Conservation (phyloP, 2,113 vertebrate species). For the Daphoenositta chrysoptera region DNA sequence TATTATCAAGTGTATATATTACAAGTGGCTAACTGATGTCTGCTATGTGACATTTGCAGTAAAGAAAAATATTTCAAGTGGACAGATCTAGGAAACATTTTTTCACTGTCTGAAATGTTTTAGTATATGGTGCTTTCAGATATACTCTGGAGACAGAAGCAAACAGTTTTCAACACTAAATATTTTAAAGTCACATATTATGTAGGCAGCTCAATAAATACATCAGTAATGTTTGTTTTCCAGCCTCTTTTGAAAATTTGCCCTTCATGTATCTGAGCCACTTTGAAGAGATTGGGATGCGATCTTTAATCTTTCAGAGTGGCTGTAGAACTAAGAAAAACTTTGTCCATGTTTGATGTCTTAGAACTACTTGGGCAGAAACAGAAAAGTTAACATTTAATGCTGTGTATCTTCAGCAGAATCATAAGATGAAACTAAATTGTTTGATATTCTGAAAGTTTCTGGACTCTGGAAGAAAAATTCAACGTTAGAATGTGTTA, state of each 20-base stretch:
- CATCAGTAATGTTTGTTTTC: conserved; percentile 11
- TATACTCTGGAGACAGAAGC: neutral
- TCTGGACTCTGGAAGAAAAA: neutral
- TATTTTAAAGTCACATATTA: conserved; percentile 13
- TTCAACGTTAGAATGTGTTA: neutral
- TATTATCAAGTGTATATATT: neutral
- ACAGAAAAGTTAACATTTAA: neutral
- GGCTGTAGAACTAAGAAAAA: neutral
- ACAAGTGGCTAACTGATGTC: neutral
- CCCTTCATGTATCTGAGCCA: neutral
- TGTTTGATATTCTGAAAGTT: neutral
- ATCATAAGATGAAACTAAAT: neutral
- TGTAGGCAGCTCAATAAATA: neutral
- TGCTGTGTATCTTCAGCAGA: neutral
- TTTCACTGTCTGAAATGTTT: neutral
- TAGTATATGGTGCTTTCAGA: neutral
- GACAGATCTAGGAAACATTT: neutral
- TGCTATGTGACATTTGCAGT: neutral
- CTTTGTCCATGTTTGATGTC: neutral
- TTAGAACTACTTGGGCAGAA: neutral
- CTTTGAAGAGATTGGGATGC: neutral
- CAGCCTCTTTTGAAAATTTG: neutral
- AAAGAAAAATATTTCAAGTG: neutral
- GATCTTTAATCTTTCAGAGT: neutral
- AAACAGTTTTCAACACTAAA: neutral